Evolutionary conservation across 2,888 invertebrate species (phyloP).

Genomic region (Cheilosia grossa): DNA sequence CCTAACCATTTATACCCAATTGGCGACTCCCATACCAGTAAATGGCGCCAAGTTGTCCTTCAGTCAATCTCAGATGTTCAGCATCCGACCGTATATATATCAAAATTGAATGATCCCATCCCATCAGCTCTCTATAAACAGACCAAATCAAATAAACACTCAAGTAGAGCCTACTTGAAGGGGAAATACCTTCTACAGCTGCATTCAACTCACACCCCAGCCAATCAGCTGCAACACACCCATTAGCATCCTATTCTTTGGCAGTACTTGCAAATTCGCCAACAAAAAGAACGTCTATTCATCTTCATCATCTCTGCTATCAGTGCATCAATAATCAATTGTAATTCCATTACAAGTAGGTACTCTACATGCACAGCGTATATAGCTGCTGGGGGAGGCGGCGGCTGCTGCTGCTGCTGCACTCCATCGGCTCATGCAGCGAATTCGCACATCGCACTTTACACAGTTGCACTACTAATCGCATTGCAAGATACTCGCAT

Average conservation of each 20-base stretch:
- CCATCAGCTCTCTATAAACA: not conserved
- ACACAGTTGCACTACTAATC: slow-evolving; percentile 71
- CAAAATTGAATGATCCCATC: not conserved
- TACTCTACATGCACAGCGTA: slow-evolving; percentile 49
- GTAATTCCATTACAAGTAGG: slow-evolving; percentile 75
- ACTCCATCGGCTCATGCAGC: slow-evolving; percentile 17
- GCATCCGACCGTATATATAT: not conserved
- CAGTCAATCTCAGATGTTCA: not conserved
- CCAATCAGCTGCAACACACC: slow-evolving; percentile 35
- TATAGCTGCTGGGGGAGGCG: slow-evolving; percentile 10
- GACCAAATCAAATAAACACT: slow-evolving; percentile 20
- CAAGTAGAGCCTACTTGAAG: slow-evolving; percentile 18
- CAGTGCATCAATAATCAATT: slow-evolving; percentile 74
- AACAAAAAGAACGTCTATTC: slow-evolving; percentile 43
- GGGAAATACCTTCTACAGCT: not conserved
- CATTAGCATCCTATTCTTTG: slow-evolving; percentile 66
- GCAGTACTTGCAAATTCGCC: slow-evolving; percentile 58
- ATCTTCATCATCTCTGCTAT: slow-evolving; percentile 61
- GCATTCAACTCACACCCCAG: not conserved
- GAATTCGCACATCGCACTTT: slow-evolving; percentile 60
- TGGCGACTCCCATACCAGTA: too few species aligned
- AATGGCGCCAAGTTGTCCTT: not conserved
- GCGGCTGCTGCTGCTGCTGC: not conserved
- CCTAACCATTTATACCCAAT: too few species aligned
- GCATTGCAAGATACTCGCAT: slow-evolving; percentile 59